Base-by-base conservation (phyloP, 2,113 vertebrate genomes). In the Colaptes auratus region DNA sequence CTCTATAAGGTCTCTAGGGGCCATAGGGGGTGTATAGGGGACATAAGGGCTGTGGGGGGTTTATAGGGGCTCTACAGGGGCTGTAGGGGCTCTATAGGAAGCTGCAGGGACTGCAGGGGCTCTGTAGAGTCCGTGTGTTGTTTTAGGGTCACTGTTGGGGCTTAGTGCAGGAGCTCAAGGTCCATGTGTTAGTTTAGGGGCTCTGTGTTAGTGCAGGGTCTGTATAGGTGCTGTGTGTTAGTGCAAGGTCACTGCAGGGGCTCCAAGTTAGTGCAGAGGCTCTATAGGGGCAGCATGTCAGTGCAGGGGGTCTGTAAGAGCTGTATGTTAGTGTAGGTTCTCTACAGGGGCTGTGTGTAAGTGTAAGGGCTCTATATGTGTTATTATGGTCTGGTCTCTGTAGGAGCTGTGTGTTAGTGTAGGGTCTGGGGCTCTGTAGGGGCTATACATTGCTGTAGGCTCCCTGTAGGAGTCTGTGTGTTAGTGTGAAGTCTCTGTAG, bases 401-500 rank as follows among this genome's bases (percentile, higher is more conserved):
- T 30, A 65, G 17, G 36, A 27, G 9, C 63, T 19, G 8, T 18
- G 9, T 31, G 42, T 61, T 79, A 21, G 6, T 30, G 58, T 35
- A 19, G 44, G 23, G 19, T 12, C 1, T 1, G 44, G 18, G 13
- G 10, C 1, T 0, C 58, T 71, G 7, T 4, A 12, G 11, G 35
- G 3, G 8, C 7, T 59, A 3, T 20, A 23, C 28, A 21, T 69
- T 70, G 24, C 23, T 84, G 44, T 12, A n/a, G 58, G 25, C 7
- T 60, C 24, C 6, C 3, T 59, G 28, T 9, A 24, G 18, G 33
- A 8, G 0, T 0, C 30, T 35, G 4, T 12, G 10, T 18, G 16
- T 19, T 44, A 19, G n/a, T 61, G n/a, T 3, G 19, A 27, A 39
- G n/a, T 44, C 7, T 4, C 24, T 13, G 14, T 1, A 59, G 4